A percentile compares a stretch with the other conserved stretches of the same genome.
Conservation (phyloP, 1,140 invertebrate genomes). For the Leptoteleia sp. region DNA sequence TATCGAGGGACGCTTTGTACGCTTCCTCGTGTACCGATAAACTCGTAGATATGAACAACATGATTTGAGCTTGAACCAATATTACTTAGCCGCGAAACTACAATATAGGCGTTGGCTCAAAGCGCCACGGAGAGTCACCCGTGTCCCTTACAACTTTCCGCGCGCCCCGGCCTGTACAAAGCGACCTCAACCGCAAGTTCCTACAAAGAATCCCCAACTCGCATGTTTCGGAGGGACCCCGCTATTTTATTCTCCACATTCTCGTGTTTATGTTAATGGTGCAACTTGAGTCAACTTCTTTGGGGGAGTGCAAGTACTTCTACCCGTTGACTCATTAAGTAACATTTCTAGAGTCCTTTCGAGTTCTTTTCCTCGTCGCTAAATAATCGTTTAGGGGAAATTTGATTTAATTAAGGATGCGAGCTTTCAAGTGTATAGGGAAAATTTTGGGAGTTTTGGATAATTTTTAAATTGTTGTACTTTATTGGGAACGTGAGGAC, state of each 20-base stretch:
- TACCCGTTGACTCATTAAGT: no score
- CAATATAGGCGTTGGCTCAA: constrained; percentile 68
- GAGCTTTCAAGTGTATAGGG: no score
- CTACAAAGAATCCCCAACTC: constrained; percentile 23
- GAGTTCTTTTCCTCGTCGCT: no score
- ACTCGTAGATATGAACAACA: constrained; percentile 64
- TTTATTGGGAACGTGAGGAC: no score
- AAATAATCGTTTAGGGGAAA: no score
- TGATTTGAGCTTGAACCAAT: constrained; percentile 66
- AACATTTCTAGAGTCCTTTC: no score
- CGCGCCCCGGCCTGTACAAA: constrained; percentile 19
- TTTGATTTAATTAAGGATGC: no score
- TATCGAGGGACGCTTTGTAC: constrained; percentile 57
- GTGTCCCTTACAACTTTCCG: constrained; percentile 58
- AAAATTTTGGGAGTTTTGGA: no score
- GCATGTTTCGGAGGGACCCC: constrained; percentile 23
- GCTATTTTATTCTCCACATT: constrained; percentile 9
- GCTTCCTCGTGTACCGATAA: constrained; percentile 53
- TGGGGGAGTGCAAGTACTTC: no score
- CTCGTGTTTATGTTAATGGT: constrained; percentile 7
- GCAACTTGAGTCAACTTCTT: no score
- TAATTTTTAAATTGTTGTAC: no score
- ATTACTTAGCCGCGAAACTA: constrained; percentile 72
- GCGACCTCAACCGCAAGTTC: constrained; percentile 48
- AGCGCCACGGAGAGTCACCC: constrained; percentile 68